These are phyloP conservation scores for Macrobrachium rosenbergii DNA, from an alignment of 1,140 invertebrate genomes.

Conservation along the genomic window DNA sequence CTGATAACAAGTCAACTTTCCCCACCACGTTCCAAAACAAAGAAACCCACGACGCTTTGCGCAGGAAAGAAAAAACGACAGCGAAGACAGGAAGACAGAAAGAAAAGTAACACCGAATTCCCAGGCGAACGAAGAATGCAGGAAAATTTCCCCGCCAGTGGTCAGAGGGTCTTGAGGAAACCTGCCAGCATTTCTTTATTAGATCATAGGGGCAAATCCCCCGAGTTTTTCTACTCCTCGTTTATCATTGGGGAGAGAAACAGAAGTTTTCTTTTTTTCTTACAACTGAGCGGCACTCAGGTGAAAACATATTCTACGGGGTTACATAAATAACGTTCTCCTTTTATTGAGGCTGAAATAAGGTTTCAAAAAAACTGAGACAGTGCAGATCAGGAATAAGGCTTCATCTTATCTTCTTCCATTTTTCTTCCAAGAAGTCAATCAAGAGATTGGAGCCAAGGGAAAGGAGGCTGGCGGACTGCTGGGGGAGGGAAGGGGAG, in stretches of 20 bases:
- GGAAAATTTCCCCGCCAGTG: conserved; percentile 17
- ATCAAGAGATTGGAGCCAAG: neutral
- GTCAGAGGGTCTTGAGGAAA: neutral
- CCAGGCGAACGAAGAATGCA: conserved; percentile 14
- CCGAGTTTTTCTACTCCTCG: neutral
- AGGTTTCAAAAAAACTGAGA: too few relatives aligned
- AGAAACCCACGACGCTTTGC: neutral
- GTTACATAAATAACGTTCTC: too few relatives aligned
- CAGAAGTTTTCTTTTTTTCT: neutral
- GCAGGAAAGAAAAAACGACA: neutral
- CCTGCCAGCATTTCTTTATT: conserved; percentile 32
- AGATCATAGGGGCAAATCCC: conserved; percentile 32
- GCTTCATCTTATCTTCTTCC: neutral
- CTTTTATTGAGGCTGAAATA: too few relatives aligned
- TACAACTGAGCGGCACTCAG: neutral
- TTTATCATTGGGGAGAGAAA: conserved; percentile 13
- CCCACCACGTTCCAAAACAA: too few relatives aligned
- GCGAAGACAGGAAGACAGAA: neutral
- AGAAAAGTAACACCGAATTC: neutral
- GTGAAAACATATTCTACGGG: too few relatives aligned
- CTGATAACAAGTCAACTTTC: too few relatives aligned
- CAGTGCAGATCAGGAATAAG: too few relatives aligned
- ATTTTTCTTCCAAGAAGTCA: neutral
- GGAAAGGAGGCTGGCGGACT: neutral
- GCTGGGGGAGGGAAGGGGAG: neutral